Evolutionary conservation across 1,140 invertebrate species (phyloP).

Genomic region (Cotesia typhae): DNA sequence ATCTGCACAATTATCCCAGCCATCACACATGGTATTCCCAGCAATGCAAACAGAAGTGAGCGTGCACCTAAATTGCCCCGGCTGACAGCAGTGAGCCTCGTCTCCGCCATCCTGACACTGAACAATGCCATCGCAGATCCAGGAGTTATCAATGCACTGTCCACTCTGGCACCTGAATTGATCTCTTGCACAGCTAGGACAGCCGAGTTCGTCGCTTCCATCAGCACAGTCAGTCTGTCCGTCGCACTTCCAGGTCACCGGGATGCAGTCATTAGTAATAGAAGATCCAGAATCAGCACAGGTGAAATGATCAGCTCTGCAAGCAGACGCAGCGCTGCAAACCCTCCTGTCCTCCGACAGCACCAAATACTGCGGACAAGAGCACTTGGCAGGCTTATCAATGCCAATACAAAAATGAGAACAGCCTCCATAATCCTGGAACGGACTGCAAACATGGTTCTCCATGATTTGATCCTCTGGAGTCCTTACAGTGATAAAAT

Average conservation of each 20-base stretch:
- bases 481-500: conserved; percentile 67
- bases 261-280: conserved; percentile 78
- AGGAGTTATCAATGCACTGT: conserved; percentile 75
- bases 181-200: conserved; percentile 70
- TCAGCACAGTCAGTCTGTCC: conserved; percentile 85
- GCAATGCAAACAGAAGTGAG: conserved; percentile 71
- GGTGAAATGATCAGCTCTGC: conserved; percentile 79
- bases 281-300: conserved; percentile 69
- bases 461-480: conserved; percentile 58
- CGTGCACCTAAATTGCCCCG: conserved; percentile 72
- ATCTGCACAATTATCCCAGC: conserved; percentile 76
- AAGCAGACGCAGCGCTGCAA: conserved; percentile 78
- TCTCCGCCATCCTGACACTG: conserved; percentile 79
- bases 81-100: conserved; percentile 70
- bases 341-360: conserved; percentile 74
- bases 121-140: conserved; percentile 76
- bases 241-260: conserved; percentile 85
- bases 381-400: conserved; percentile 68
- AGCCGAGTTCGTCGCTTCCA: conserved; percentile 82
- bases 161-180: conserved; percentile 80
- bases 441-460: conserved; percentile 59
- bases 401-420: conserved; percentile 77
- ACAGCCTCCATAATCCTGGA: conserved; percentile 67
- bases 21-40: conserved; percentile 71
- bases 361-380: conserved; percentile 79